phyloP scores from a whole-genome alignment of 2,888 invertebrate species.

The Griposia aprilina region DNA sequence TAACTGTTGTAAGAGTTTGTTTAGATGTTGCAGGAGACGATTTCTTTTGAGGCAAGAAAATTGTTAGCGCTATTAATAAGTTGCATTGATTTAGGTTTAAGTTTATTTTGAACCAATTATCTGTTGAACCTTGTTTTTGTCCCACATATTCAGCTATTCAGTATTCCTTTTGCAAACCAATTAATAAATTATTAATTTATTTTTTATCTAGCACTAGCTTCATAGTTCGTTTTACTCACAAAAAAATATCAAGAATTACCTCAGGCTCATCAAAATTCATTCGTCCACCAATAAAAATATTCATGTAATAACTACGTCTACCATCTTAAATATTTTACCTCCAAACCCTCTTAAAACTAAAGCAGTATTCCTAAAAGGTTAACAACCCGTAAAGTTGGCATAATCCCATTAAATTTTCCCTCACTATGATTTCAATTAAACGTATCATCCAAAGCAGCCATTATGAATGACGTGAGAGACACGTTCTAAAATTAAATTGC shows the following conservation, averaged over 20 bases:
- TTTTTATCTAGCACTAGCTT: neutral
- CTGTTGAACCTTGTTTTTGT: neutral
- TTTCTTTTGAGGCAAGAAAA: neutral
- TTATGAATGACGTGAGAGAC: slow-evolving; percentile 74
- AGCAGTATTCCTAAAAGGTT: slow-evolving; percentile 40
- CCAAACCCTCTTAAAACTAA: slow-evolving; percentile 20
- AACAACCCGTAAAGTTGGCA: slow-evolving; percentile 52
- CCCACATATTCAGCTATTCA: neutral
- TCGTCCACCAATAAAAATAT: neutral
- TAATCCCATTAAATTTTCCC: slow-evolving; percentile 52
- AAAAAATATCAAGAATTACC: neutral
- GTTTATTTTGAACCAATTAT: neutral
- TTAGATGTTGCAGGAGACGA: neutral
- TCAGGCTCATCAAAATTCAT: no score
- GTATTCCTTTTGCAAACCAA: no score
- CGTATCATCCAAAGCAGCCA: slow-evolving; percentile 66
- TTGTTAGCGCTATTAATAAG: neutral
- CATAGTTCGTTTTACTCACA: neutral
- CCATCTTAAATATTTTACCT: neutral
- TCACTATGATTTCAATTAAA: slow-evolving; percentile 70
- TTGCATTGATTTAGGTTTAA: neutral
- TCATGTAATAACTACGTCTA: neutral
- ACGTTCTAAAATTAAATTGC: slow-evolving; percentile 88
- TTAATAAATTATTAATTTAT: neutral
- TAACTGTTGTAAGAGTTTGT: neutral